A percentile compares a stretch with the other conserved stretches of the same genome.
Evolutionary conservation across 2,888 invertebrate genomes (phyloP).

Genomic region (Pammene aurita): DNA sequence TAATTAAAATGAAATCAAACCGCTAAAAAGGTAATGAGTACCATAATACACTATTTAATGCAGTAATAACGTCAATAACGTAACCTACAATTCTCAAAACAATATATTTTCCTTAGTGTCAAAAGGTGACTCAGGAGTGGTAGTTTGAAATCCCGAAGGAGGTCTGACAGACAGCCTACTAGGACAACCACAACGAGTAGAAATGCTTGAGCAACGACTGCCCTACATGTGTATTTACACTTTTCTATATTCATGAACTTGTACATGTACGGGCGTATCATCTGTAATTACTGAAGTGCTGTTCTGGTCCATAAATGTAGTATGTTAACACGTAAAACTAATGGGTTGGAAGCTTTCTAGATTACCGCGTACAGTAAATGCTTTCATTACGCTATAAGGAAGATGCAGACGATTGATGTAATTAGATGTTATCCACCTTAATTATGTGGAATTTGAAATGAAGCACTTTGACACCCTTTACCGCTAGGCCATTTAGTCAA

Average conservation of each 20-base stretch:
- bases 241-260: slow-evolving; percentile 28
- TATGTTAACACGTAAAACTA: background rate
- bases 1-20: too few species aligned
- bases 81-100: background rate
- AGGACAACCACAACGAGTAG: slow-evolving; percentile 53
- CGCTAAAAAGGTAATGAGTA: too few species aligned
- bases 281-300: slow-evolving; percentile 11
- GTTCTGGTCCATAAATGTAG: background rate
- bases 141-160: slow-evolving; percentile 45
- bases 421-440: slow-evolving; percentile 14
- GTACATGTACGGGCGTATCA: slow-evolving; percentile 3
- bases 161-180: slow-evolving; percentile 42
- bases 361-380: background rate
- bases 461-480: slow-evolving; percentile 25
- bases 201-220: slow-evolving; percentile 48
- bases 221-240: slow-evolving; percentile 42
- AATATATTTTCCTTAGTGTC: slow-evolving; percentile 15
- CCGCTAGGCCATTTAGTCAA: slow-evolving; percentile 8
- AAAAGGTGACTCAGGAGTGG: slow-evolving; percentile 20
- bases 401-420: slow-evolving; percentile 15
- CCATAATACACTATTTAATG: background rate
- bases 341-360: slow-evolving; percentile 3
- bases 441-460: slow-evolving; percentile 24
- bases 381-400: slow-evolving; percentile 21
- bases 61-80: background rate